These are phyloP conservation scores for Choreutis nemorana DNA, from an alignment of 2,888 invertebrate species.

Conservation along the genomic window DNA sequence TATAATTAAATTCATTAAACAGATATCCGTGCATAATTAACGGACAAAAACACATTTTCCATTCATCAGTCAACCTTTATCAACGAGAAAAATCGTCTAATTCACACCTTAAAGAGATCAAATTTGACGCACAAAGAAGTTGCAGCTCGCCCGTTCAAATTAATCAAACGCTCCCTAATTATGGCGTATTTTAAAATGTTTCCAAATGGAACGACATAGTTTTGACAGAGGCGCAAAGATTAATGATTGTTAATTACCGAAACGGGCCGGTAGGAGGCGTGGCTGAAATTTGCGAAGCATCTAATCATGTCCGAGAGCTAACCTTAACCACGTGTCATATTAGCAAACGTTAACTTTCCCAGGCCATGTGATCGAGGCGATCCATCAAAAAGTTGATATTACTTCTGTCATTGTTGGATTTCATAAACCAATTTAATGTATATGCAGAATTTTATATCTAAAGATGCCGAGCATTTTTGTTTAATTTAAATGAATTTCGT, in stretches of 20 bases:
- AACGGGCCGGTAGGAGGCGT: slow-evolving; percentile 28
- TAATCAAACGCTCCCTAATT: slow-evolving; percentile 47
- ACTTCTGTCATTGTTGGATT: too few species aligned
- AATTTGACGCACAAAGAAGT: slow-evolving; percentile 37
- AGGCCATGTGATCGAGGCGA: too few species aligned
- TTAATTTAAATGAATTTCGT: not conserved
- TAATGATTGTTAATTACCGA: slow-evolving; percentile 52
- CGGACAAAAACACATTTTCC: slow-evolving; percentile 44
- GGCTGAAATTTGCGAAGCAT: slow-evolving; percentile 15
- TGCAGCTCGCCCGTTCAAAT: slow-evolving; percentile 25
- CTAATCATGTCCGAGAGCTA: too few species aligned
- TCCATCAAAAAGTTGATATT: too few species aligned
- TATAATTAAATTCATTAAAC: slow-evolving; percentile 58
- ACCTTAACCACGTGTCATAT: too few species aligned
- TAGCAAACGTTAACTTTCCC: too few species aligned
- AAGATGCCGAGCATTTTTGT: slow-evolving; percentile 19
- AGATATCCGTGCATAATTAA: slow-evolving; percentile 58
- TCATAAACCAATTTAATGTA: too few species aligned
- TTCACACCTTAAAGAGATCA: slow-evolving; percentile 48
- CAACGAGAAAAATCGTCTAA: slow-evolving; percentile 58
- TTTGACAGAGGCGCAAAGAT: slow-evolving; percentile 58
- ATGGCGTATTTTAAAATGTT: slow-evolving; percentile 52
- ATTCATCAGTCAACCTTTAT: slow-evolving; percentile 57
- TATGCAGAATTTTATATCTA: too few species aligned
- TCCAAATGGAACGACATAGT: slow-evolving; percentile 49